Evolutionary conservation across 2,113 vertebrate genomes (phyloP).

Genomic region (Hemiscyllium ocellatum): DNA sequence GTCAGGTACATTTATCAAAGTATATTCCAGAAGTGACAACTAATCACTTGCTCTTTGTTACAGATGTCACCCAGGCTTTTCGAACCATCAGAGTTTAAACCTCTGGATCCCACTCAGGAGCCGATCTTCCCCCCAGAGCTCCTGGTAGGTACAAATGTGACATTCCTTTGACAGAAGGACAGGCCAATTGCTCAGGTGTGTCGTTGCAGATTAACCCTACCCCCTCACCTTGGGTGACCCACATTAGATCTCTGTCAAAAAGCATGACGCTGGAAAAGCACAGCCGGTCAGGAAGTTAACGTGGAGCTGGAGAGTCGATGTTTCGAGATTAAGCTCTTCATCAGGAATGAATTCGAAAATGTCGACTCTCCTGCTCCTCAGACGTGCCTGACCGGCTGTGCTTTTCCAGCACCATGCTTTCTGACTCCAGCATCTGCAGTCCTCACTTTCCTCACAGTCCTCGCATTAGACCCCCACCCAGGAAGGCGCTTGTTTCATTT

Average conservation of each 20-base stretch:
- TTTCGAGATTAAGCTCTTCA: too few species aligned
- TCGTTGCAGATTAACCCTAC: neutral
- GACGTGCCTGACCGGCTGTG: too few species aligned
- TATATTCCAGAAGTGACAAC: neutral
- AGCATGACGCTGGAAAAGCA: neutral
- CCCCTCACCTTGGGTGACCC: neutral
- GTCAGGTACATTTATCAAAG: neutral
- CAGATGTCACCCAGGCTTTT: conserved; percentile 61
- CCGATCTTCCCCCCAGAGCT: conserved; percentile 91
- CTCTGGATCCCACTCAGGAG: conserved; percentile 85
- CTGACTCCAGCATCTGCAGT: too few species aligned
- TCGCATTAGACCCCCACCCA: neutral
- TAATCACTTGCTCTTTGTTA: neutral
- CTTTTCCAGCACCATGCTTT: too few species aligned
- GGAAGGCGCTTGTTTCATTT: neutral
- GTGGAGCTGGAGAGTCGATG: too few species aligned
- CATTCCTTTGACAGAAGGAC: too few species aligned
- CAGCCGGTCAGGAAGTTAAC: too few species aligned
- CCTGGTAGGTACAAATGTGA: conserved; percentile 56
- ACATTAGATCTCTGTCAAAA: neutral
- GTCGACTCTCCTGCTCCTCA: too few species aligned
- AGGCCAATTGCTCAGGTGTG: neutral
- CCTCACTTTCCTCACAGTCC: too few species aligned
- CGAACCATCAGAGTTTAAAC: conserved; percentile 69
- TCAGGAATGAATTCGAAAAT: too few species aligned